phyloP scores from a whole-genome alignment of 2,888 invertebrate species.

The Amphimallon solstitiale region DNA sequence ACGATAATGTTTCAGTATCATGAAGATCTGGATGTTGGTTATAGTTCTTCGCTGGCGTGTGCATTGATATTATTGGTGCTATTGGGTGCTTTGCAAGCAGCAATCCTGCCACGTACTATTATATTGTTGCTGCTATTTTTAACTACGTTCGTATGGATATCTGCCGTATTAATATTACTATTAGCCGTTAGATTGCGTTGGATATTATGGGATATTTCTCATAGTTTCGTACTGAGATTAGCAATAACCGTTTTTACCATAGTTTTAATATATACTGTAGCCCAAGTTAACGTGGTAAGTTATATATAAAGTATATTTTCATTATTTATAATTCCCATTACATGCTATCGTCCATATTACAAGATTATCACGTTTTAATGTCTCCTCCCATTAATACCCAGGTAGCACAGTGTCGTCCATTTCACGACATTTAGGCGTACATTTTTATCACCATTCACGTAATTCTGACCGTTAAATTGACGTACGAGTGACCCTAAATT shows the following conservation, averaged over 20 bases:
- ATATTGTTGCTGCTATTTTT: slow-evolving; percentile 86
- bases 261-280: slow-evolving; percentile 86
- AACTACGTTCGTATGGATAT: slow-evolving; percentile 90
- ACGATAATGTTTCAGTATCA: slow-evolving; percentile 75
- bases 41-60: slow-evolving; percentile 84
- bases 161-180: slow-evolving; percentile 84
- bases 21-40: slow-evolving; percentile 85
- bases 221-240: slow-evolving; percentile 82
- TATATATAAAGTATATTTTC: too few species aligned
- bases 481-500: too few species aligned
- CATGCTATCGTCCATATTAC: too few species aligned
- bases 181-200: slow-evolving; percentile 85
- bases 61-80: slow-evolving; percentile 80
- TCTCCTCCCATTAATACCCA: too few species aligned
- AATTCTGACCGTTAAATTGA: too few species aligned
- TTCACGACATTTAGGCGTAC: too few species aligned
- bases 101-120: slow-evolving; percentile 84
- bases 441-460: too few species aligned
- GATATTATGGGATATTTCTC: slow-evolving; percentile 87
- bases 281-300: slow-evolving; percentile 93
- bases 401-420: too few species aligned
- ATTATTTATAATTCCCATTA: too few species aligned
- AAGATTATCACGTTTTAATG: too few species aligned
- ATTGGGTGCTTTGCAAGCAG: slow-evolving; percentile 80
- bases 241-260: slow-evolving; percentile 90